These are phyloP conservation scores for Neolamprologus sp. DNA, from an alignment of 2,113 vertebrate genomes.

Conservation along the genomic window DNA sequence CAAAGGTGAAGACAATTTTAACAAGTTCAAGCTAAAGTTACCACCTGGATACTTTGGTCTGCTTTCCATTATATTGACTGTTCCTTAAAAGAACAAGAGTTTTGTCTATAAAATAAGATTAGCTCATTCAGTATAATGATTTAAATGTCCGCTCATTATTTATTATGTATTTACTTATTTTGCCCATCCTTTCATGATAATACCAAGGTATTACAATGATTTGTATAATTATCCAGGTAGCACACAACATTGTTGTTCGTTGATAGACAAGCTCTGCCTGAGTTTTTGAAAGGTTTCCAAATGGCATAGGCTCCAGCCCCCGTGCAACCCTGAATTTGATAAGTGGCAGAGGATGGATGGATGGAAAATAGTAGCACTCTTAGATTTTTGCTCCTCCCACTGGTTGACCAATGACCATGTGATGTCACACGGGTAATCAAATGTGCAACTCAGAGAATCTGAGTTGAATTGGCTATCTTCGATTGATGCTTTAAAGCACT, in stretches of 20 bases:
- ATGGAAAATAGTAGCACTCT: background rate
- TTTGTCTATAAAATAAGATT: background rate
- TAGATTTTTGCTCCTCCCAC: background rate
- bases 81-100: background rate
- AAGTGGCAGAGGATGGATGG: background rate
- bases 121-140: background rate
- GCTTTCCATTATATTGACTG: background rate
- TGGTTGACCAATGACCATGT: background rate
- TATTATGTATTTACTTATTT: background rate
- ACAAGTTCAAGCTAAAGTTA: conserved; percentile 32
- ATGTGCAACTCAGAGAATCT: background rate
- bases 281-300: background rate
- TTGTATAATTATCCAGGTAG: background rate
- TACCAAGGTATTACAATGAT: background rate
- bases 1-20: conserved; percentile 16
- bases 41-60: background rate
- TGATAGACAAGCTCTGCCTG: background rate
- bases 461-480: background rate
- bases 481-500: background rate
- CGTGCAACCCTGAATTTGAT: background rate
- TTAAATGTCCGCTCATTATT: background rate
- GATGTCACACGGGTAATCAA: background rate
- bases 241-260: background rate
- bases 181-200: background rate
- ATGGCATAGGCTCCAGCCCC: background rate